Evolutionary conservation across 2,888 invertebrate species (phyloP).

Genomic region (Microchrysa polita): DNA sequence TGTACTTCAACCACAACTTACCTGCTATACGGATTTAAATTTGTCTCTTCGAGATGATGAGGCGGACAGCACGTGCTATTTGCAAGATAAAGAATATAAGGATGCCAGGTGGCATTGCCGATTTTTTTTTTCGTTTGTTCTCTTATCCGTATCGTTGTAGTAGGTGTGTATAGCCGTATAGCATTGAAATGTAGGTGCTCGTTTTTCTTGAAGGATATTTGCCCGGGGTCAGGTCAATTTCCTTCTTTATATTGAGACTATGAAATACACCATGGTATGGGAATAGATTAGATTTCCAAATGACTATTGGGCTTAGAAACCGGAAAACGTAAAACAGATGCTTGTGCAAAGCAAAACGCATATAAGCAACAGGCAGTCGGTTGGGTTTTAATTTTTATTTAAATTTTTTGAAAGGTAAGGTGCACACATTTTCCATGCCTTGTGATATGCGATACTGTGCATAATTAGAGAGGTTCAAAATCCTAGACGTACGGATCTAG

Average conservation of each 20-base stretch:
- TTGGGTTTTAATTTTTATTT: slow-evolving; percentile 21
- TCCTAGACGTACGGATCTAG: too few relatives aligned
- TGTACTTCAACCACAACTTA: not conserved
- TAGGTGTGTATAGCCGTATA: slow-evolving; percentile 26
- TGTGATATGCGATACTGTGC: slow-evolving; percentile 39
- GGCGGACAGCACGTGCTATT: slow-evolving; percentile 49
- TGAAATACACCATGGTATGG: slow-evolving; percentile 22
- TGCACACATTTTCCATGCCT: slow-evolving; percentile 12
- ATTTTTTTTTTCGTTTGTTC: slow-evolving; percentile 47
- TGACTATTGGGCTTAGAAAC: slow-evolving; percentile 32
- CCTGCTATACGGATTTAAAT: slow-evolving; percentile 35
- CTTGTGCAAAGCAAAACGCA: not conserved
- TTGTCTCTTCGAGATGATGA: slow-evolving; percentile 18
- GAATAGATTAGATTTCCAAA: slow-evolving; percentile 38
- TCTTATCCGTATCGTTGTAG: not conserved
- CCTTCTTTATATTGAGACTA: slow-evolving; percentile 26
- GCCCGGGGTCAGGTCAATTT: slow-evolving; percentile 26
- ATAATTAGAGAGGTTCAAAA: slow-evolving; percentile 19
- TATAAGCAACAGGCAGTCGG: slow-evolving; percentile 47
- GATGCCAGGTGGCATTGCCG: slow-evolving; percentile 45
- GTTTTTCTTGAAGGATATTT: slow-evolving; percentile 20
- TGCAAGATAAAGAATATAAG: slow-evolving; percentile 48
- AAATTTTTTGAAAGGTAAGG: slow-evolving; percentile 22
- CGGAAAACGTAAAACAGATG: slow-evolving; percentile 48
- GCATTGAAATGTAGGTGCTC: not conserved